phyloP scores from a whole-genome alignment of 2,113 vertebrate species.

The Apteryx mantelli region DNA sequence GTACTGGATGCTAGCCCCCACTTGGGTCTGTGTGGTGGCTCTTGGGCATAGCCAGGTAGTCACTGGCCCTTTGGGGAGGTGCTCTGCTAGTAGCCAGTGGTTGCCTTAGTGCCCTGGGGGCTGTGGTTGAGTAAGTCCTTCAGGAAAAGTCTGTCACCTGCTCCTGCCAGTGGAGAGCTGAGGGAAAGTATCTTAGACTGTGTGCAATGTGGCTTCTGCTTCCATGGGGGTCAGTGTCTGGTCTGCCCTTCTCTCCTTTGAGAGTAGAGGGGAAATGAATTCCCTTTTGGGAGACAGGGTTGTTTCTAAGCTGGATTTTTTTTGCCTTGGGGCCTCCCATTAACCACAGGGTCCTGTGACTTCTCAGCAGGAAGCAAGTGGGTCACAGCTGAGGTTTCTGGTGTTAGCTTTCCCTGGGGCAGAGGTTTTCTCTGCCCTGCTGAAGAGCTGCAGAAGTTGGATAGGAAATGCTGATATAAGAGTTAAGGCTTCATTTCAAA shows the following conservation, averaged over 20 bases:
- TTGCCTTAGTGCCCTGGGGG: not conserved
- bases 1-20: not conserved
- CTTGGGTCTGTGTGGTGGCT: not conserved
- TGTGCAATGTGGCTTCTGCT: not conserved
- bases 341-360: not conserved
- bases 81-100: not conserved
- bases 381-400: not conserved
- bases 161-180: not conserved
- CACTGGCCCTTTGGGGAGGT: not conserved
- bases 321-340: not conserved
- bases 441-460: constrained; percentile 12
- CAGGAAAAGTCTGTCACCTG: not conserved
- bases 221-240: not conserved
- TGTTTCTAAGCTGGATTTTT: not conserved
- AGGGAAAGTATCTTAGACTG: not conserved
- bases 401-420: not conserved
- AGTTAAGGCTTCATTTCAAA: constrained; percentile 1
- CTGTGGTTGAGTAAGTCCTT: not conserved
- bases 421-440: not conserved
- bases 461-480: constrained; percentile 34
- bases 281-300: not conserved
- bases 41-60: not conserved
- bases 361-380: not conserved
- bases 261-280: not conserved
- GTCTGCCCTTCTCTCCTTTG: not conserved